Evolutionary conservation across 30 jellyfish, hydroid and myxozoan species (phyloP), one percentile per base, ranked within the genome.

Genomic region (Hydra vulgaris): DNA sequence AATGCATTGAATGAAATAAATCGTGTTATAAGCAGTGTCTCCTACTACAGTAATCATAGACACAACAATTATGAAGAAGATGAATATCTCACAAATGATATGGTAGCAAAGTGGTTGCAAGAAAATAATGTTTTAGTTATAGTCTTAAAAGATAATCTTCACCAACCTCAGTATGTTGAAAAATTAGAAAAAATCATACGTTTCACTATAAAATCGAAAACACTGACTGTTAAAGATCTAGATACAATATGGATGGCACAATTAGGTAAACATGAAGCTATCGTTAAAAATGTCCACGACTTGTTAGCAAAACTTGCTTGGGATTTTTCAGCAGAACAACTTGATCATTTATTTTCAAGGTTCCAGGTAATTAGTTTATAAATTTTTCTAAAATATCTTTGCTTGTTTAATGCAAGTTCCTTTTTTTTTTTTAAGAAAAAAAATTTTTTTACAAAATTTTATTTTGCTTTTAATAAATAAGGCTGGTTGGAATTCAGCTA

Each of bases 131-230:
- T 92, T 0, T 84, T 92, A 15, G 83, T 91, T n/a, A 92, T 87
- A 70, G 94, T 92, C 1, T 84, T 92, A 53, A 92, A 92, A 71
- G 98, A 92, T 79, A 92, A 92, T 82, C 95, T 92, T 53, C 98
- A 92, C 83, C 98, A 92, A 82, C 98, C 98, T 7, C 98, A 92
- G 90, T 91, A 91, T 78, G 98, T 91, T 23, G 98, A 91, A 78
- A 91, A 91, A 71, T 85, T 91, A 72, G 98, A 91, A 53, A 91
- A 91, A 73, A 91, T 91, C 23, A 91, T 91, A 76, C 84, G 98
- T 56, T 91, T 91, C 52, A 85, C 98, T 20, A 91, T 91, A 71
- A 91, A 91, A 86, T 88, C 94, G 73, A 86, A 80, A 74, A 91
- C 98, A 16, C 79, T 91, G 77, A 91, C 98, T 8, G 74, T 86